Percentiles rank a stretch among this genome's conserved stretches.
Evolutionary conservation across 1,140 invertebrate species (phyloP).

Genomic region (Hylyphantes graminicola): DNA sequence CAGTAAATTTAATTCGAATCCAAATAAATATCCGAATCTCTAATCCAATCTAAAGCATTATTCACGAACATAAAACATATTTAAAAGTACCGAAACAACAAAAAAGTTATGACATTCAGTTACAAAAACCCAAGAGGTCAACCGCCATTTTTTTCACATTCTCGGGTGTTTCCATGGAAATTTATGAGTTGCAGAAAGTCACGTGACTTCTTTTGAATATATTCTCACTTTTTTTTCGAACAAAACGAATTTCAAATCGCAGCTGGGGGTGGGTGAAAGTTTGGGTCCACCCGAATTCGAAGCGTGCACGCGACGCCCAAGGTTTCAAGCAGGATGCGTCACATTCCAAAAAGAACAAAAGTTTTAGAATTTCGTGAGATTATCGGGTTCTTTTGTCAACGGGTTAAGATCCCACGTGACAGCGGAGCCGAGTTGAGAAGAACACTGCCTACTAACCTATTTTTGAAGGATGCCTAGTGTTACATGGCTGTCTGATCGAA

Average conservation of each 20-base stretch:
- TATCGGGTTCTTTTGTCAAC: constrained; percentile 33
- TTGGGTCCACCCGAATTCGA: constrained; percentile 39
- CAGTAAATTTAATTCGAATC: no score
- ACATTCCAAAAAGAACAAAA: not conserved
- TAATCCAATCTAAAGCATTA: no score
- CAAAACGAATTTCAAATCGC: constrained; percentile 14
- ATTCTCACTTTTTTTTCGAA: not conserved
- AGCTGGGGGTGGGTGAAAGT: constrained; percentile 35
- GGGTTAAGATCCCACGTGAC: constrained; percentile 30
- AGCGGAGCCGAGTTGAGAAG: not conserved
- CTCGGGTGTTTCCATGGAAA: constrained; percentile 14
- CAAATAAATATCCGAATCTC: no score
- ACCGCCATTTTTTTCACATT: not conserved
- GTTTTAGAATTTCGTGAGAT: constrained; percentile 35
- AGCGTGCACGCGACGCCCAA: constrained; percentile 39
- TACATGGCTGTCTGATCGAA: not conserved
- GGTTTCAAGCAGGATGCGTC: constrained; percentile 21
- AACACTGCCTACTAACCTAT: constrained; percentile 19
- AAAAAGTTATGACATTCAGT: no score
- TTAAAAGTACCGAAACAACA: no score
- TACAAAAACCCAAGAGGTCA: not conserved
- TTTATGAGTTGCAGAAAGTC: constrained; percentile 10
- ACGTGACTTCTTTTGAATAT: constrained; percentile 30
- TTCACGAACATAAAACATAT: no score
- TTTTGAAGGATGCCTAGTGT: constrained; percentile 4